Evolutionary conservation across 2,797 vertebrate genomes (phyloP).

Genomic region (Aselliscus stoliczkanus): DNA sequence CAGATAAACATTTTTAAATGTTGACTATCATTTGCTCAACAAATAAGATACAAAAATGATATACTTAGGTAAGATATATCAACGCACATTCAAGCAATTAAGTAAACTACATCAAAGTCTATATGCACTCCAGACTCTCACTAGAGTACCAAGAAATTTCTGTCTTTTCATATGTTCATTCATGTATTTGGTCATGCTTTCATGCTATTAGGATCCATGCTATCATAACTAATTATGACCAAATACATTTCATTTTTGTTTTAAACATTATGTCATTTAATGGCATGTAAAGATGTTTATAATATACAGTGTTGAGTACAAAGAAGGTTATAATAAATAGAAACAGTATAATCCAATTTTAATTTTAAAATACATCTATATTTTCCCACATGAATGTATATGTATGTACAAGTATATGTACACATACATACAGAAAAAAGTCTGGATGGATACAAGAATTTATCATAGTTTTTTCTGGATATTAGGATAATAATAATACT

Average conservation of each 20-base stretch:
- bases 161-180: not conserved
- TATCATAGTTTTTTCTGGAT: not conserved
- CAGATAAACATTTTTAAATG: conserved; percentile 12
- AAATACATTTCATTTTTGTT: not conserved
- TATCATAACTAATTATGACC: not conserved
- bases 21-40: not conserved
- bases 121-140: not conserved
- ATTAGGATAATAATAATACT: not conserved
- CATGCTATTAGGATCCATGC: not conserved
- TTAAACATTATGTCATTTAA: conserved; percentile 33
- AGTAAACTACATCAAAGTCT: not conserved
- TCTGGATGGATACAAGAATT: not conserved
- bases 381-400: not conserved
- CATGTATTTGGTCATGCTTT: not conserved
- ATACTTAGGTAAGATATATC: not conserved
- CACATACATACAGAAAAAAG: not conserved
- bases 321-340: not conserved
- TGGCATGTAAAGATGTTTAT: not conserved
- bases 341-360: not conserved
- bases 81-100: not conserved
- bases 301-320: not conserved
- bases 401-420: not conserved
- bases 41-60: not conserved
- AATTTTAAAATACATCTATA: not conserved
- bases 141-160: not conserved